Evolutionary conservation across 2,113 vertebrate genomes (phyloP).

Genomic region (Campylomormyrus tamandua): DNA sequence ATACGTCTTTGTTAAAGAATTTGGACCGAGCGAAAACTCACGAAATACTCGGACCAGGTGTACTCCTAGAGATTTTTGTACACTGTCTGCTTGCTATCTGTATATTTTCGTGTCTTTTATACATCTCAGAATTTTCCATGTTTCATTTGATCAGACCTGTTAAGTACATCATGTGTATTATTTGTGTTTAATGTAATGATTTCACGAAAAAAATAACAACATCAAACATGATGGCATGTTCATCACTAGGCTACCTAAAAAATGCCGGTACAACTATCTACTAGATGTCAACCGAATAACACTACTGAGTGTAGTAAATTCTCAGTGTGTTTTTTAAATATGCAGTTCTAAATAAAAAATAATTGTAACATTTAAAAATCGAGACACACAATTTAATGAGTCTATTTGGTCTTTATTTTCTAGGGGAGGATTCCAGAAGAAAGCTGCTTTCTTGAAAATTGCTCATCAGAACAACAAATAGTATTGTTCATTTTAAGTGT

Average conservation of each 20-base stretch:
- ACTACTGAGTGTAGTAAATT: background rate
- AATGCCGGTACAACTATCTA: background rate
- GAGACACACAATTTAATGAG: background rate
- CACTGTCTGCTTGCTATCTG: background rate
- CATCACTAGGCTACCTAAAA: background rate
- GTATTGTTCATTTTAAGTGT: constrained; percentile 75
- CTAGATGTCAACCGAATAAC: background rate
- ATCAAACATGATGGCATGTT: background rate
- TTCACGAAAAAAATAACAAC: background rate
- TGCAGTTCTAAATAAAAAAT: background rate
- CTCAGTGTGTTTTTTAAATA: background rate
- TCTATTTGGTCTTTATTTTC: constrained; percentile 45
- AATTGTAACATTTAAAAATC: background rate
- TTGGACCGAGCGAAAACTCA: background rate
- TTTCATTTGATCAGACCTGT: background rate
- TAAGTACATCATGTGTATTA: background rate
- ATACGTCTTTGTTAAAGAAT: background rate
- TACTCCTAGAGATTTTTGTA: background rate
- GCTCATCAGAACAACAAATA: constrained; percentile 58
- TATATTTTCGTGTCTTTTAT: background rate
- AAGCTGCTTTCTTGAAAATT: constrained; percentile 61
- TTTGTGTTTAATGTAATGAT: background rate
- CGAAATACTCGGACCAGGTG: background rate
- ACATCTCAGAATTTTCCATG: background rate
- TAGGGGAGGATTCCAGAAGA: constrained; percentile 55